Percentiles rank a stretch among this genome's conserved stretches.
Conservation (phyloP, 2,113 vertebrate genomes). For the Tenebrosternarchus preto region DNA sequence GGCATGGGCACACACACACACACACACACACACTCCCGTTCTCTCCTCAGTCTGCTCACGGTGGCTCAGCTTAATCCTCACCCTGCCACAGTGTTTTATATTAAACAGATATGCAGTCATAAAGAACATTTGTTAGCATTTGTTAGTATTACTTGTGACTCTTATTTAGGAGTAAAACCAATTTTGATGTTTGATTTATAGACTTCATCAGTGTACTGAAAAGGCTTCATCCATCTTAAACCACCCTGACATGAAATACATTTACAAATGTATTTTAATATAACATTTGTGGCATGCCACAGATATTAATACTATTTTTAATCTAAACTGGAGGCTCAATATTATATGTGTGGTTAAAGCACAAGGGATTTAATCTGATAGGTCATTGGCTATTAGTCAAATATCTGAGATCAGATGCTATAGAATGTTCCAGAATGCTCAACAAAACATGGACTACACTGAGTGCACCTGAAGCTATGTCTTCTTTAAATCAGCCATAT, state of each 20-base stretch:
- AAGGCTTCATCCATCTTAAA: slow-evolving; percentile 11
- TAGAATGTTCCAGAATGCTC: too few relatives aligned
- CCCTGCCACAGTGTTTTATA: neutral
- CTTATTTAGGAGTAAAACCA: neutral
- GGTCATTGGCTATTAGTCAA: neutral
- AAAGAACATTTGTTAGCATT: neutral
- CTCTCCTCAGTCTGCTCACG: neutral
- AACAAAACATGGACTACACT: too few relatives aligned
- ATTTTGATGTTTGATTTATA: neutral
- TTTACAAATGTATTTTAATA: neutral
- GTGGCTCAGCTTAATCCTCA: neutral
- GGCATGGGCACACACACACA: too few relatives aligned
- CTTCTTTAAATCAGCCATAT: neutral
- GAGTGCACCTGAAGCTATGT: neutral
- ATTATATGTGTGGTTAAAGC: neutral
- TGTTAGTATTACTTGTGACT: neutral
- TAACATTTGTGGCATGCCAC: neutral
- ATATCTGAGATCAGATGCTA: neutral
- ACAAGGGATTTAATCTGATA: neutral
- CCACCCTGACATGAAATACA: neutral
- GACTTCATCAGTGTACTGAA: slow-evolving; percentile 10
- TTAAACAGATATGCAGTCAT: too few relatives aligned
- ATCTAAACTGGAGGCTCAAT: neutral
- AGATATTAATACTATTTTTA: neutral
- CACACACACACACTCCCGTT: too few relatives aligned